Evolutionary conservation across 2,797 vertebrate species (phyloP).

Genomic region (Pipistrellus pygmaeus): DNA sequence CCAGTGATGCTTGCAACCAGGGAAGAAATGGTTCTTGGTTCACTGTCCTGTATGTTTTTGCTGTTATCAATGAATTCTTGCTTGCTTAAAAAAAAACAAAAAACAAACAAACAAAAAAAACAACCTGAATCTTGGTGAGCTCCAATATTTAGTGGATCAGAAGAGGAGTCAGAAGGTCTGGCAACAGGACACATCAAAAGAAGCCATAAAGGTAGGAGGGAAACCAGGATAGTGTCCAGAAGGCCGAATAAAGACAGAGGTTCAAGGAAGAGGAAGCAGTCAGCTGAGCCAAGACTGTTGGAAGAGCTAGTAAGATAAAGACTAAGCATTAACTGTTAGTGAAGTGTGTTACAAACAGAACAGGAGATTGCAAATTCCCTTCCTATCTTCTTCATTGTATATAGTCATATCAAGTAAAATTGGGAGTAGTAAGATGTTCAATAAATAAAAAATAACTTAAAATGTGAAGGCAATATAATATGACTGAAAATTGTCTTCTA

Average conservation of each 20-base stretch:
- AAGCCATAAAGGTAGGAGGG: not conserved
- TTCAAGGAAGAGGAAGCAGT: not conserved
- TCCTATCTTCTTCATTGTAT: not conserved
- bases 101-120: not conserved
- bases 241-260: not conserved
- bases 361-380: not conserved
- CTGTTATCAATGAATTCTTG: no score
- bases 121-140: not conserved
- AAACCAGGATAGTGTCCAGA: not conserved
- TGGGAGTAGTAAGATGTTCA: slow-evolving; percentile 9
- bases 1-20: no score
- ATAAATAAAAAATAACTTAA: slow-evolving; percentile 54
- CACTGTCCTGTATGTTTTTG: no score
- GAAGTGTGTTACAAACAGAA: not conserved
- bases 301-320: not conserved
- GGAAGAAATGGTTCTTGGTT: no score
- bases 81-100: not conserved
- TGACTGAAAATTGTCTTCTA: slow-evolving; percentile 17
- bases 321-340: not conserved
- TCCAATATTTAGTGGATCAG: not conserved
- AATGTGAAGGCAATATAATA: slow-evolving; percentile 42
- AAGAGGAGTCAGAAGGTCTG: not conserved
- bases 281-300: not conserved
- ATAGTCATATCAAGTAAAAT: not conserved
- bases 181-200: not conserved